phyloP scores from a whole-genome alignment of 2,797 vertebrate species.

The Argentina silus region DNA sequence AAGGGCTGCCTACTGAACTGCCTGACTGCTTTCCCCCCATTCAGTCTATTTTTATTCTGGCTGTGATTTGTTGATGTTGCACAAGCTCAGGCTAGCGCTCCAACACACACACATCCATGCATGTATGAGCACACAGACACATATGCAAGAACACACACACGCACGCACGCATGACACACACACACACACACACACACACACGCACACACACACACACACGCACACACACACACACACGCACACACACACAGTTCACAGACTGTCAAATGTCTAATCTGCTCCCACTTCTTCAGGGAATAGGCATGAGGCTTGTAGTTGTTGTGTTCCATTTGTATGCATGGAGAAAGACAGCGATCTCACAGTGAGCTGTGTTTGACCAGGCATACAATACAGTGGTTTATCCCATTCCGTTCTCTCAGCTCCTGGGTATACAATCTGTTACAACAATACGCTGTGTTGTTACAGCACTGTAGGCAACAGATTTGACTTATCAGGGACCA shows the following conservation, averaged over 20 bases:
- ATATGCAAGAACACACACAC: neutral
- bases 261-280: slow-evolving; percentile 61
- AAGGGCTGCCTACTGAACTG: slow-evolving; percentile 33
- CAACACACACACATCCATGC: slow-evolving; percentile 27
- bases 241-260: slow-evolving; percentile 53
- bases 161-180: slow-evolving; percentile 22
- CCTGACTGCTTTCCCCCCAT: slow-evolving; percentile 25
- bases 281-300: slow-evolving; percentile 44
- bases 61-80: slow-evolving; percentile 4
- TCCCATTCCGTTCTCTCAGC: slow-evolving; percentile 30
- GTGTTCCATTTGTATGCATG: slow-evolving; percentile 55
- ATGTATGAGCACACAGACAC: neutral
- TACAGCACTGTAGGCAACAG: neutral
- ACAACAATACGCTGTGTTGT: slow-evolving; percentile 18
- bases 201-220: slow-evolving; percentile 6
- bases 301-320: slow-evolving; percentile 51
- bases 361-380: slow-evolving; percentile 49
- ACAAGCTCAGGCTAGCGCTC: slow-evolving; percentile 23
- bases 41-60: neutral
- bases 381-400: slow-evolving; percentile 48
- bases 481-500: no score
- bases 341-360: slow-evolving; percentile 54
- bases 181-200: slow-evolving; percentile 21
- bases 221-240: slow-evolving; percentile 26
- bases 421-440: slow-evolving; percentile 14